Percentiles rank a stretch among this genome's conserved stretches.
Evolutionary conservation across 2,113 vertebrate genomes (phyloP).

Genomic region (Ctenomys sociabilis): DNA sequence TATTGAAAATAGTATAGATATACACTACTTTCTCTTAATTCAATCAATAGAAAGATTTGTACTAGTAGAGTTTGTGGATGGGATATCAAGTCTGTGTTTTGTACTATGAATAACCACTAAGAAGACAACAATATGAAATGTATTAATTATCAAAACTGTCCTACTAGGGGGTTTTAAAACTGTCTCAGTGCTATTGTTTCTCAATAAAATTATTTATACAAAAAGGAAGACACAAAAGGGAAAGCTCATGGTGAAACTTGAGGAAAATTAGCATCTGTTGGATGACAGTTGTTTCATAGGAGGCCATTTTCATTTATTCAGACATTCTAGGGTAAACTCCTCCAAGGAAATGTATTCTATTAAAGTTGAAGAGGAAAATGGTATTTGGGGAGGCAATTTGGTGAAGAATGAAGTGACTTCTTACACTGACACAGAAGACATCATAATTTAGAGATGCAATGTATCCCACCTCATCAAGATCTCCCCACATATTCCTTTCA

Average conservation of each 20-base stretch:
- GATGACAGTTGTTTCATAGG: not conserved
- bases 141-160: too few species aligned
- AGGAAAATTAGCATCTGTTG: not conserved
- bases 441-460: not conserved
- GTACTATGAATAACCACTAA: too few species aligned
- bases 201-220: too few species aligned
- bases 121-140: too few species aligned
- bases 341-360: not conserved
- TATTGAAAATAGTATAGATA: too few species aligned
- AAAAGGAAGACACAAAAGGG: not conserved
- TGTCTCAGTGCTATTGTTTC: too few species aligned
- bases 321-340: not conserved
- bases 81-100: too few species aligned
- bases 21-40: too few species aligned
- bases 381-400: not conserved
- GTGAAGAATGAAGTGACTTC: not conserved
- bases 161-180: too few species aligned
- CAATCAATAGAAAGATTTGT: too few species aligned
- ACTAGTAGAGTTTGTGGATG: too few species aligned
- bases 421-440: not conserved
- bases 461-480: not conserved
- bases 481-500: not conserved
- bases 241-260: not conserved
- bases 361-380: not conserved
- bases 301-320: not conserved